Base-by-base conservation (phyloP, 2,888 invertebrate species). In the Calliopum simillimum region DNA sequence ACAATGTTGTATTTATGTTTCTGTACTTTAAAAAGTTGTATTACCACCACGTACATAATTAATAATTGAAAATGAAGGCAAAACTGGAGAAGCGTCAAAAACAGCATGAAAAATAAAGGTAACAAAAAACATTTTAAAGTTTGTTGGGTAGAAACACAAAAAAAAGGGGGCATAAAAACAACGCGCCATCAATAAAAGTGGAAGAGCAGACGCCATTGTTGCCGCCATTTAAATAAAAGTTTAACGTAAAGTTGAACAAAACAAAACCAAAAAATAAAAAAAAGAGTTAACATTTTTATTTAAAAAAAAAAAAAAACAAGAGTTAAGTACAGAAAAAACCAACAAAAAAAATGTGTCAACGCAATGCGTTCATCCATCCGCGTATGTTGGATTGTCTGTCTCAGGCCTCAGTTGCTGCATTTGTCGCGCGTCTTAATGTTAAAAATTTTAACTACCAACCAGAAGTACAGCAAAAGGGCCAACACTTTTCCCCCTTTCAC, bases 11-110 rank as follows among this genome's bases (percentile, higher is more conserved):
- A 33, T 33, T 33, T 4, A 8, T 33, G 33, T 33, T 33, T 8
- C 33, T 8, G 33, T 33, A 33, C 33, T 33, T 33, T 8, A 33
- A 33, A 33, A 33, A 33, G 33, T 6, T 33, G 33, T 33, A 33
- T 33, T 33, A 33, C 33, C 62, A 46, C 47, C 62, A 46, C 47
- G 47, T 47, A 23, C 47, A 47, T 58, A 47, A 62, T 46, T 62
- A 62, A 62, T 23, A 23, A 47, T 62, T 44, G 47, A 62, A 62
- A 44, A 62, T 25, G 47, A 44, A 19, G 62, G 46, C 47, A 62
- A 46, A 62, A 47, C 47, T n/a, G 12, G 16, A 58, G 16, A 16
- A 62, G 23, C 47, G 47, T 62, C 13, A 62, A 62, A 62, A 23
- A 47, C 62, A 33, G 33, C 33, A 33, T 33, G 33, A 33, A 33